Evolutionary conservation across 2,888 invertebrate genomes (phyloP), one percentile per base, ranked within the genome.

Genomic region (Cephus rjabovi): DNA sequence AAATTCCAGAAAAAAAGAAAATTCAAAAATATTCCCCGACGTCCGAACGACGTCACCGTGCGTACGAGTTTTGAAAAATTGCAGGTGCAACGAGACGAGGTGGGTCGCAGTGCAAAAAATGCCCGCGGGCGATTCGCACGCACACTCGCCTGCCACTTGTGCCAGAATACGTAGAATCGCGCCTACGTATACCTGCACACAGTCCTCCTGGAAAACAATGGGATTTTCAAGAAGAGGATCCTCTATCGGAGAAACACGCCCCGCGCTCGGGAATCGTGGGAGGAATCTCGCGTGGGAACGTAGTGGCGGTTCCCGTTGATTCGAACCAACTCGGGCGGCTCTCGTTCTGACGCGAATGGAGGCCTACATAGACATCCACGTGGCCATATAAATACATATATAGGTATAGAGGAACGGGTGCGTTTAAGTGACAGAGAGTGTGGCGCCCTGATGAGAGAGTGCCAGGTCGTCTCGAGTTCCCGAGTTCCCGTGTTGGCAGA

Each of bases 221-320:
- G 23, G 23, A 56, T 77, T 76, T 34, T 77, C 30, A 33, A 73
- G 74, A 82, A 74, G 80, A 80, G 81, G 81, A 82, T 82, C 83
- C 82, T 83, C 79, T 81, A 83, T 83, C 83, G 78, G 78, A 80
- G 81, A 77, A 79, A 83, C 81, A 83, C 84, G 82, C 79, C 80
- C 83, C 78, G 81, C 78, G 79, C 79, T 78, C 79, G 75, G 78
- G 81, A 85, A 84, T 86, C 86, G 87, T 86, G 86, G 86, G 86
- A 87, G 86, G 86, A 86, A 86, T 86, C 81, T 83, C 81, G 85
- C 87, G 88, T 88, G 88, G 87, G 88, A 86, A 86, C 83, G 73
- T 69, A 40, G 73, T 68, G 76, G 76, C 79, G 77, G 79, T 76
- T 33, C 76, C 71, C 76, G 73, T 33, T 74, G 74, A 73, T 75